Evolutionary conservation across 2,888 invertebrate species (phyloP).

Genomic region (Cephus spinipes): DNA sequence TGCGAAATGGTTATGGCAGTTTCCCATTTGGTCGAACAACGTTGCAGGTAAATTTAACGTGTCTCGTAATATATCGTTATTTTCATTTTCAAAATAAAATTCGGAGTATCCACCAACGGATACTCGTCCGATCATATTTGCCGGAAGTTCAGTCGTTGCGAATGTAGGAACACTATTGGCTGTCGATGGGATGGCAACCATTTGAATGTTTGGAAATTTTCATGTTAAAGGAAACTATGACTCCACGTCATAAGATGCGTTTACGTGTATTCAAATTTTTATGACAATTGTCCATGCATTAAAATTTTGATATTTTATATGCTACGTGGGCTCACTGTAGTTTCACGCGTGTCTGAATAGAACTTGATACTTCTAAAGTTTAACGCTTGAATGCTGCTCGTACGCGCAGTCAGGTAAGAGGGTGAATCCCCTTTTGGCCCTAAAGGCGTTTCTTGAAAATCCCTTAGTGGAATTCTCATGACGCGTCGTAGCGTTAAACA

Average conservation of each 20-base stretch:
- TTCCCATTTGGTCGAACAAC: background rate
- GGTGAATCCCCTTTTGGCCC: background rate
- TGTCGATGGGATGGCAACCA: background rate
- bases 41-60: background rate
- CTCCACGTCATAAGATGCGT: background rate
- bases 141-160: background rate
- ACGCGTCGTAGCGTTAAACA: slow-evolving; percentile 2
- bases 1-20: background rate
- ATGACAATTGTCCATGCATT: too few species aligned
- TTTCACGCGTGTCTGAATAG: background rate
- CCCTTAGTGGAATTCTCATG: background rate
- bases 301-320: background rate
- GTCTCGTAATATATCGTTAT: too few species aligned
- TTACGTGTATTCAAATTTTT: background rate
- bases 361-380: background rate
- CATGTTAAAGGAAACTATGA: background rate
- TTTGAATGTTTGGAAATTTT: background rate
- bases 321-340: background rate
- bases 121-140: background rate
- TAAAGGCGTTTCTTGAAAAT: background rate
- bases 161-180: background rate
- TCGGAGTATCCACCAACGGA: background rate
- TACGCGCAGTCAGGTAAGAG: background rate
- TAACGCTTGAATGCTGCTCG: background rate
- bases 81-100: background rate